Percentiles rank a stretch among this genome's conserved stretches.
phyloP scores from a whole-genome alignment of 2,113 vertebrate species.

The Tupaia tana region DNA sequence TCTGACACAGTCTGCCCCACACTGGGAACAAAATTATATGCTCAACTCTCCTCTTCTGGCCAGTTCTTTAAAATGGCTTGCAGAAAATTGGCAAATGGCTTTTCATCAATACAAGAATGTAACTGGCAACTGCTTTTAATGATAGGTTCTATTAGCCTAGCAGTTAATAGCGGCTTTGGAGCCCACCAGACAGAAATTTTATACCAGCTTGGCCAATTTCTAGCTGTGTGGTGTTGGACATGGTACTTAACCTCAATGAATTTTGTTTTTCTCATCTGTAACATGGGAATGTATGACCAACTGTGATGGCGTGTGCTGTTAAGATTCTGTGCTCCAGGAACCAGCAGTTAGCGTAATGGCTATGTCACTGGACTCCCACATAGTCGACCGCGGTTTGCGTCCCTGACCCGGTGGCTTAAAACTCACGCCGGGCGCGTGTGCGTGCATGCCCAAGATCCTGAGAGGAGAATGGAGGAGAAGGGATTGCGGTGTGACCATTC shows the following conservation, averaged over 20 bases:
- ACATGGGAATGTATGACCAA: neutral
- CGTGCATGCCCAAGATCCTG: too few relatives aligned
- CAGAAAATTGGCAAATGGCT: neutral
- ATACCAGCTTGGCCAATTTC: constrained; percentile 12
- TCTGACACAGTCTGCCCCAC: neutral
- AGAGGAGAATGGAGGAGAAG: too few relatives aligned
- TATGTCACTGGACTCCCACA: too few relatives aligned
- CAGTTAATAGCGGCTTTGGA: neutral
- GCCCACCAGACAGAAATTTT: neutral
- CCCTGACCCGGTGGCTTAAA: too few relatives aligned
- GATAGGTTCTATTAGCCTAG: neutral
- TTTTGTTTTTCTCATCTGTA: constrained; percentile 24
- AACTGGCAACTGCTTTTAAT: neutral
- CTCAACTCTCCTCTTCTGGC: neutral
- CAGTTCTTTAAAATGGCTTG: constrained; percentile 36
- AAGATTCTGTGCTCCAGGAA: too few relatives aligned
- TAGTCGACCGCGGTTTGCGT: too few relatives aligned
- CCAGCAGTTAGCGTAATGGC: too few relatives aligned
- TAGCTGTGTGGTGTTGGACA: neutral
- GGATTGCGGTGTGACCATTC: too few relatives aligned
- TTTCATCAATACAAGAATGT: neutral
- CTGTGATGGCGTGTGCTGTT: too few relatives aligned
- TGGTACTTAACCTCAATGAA: neutral
- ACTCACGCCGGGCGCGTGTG: too few relatives aligned
- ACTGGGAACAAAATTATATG: neutral